phyloP scores from a whole-genome alignment of 2,113 vertebrate genomes.

The Cochlearius cochlearius region DNA sequence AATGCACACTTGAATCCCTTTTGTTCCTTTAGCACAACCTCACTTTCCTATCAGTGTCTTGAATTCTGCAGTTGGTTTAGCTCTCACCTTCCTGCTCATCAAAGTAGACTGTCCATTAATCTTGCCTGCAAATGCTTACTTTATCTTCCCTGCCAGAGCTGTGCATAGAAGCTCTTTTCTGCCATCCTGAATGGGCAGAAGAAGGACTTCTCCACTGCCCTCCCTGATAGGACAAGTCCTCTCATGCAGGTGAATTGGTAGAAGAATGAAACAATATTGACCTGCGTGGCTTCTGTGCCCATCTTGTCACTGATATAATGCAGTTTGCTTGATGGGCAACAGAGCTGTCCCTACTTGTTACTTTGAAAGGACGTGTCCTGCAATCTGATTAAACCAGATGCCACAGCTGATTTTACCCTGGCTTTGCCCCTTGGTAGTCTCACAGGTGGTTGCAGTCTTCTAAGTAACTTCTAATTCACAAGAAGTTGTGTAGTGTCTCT shows the following conservation, averaged over 20 bases:
- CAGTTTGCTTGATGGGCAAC: background rate
- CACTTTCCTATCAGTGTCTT: background rate
- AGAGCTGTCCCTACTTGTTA: background rate
- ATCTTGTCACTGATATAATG: background rate
- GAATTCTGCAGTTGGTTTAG: background rate
- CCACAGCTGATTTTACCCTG: background rate
- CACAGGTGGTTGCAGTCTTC: background rate
- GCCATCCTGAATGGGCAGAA: background rate
- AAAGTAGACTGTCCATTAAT: background rate
- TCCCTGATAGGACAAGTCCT: background rate
- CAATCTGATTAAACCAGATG: background rate
- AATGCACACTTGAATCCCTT: background rate
- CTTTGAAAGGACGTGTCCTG: background rate
- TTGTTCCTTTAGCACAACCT: background rate
- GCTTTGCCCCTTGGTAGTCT: background rate
- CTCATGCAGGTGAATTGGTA: background rate
- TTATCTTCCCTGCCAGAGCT: background rate
- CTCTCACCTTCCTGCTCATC: background rate
- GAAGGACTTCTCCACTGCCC: background rate
- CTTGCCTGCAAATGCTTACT: background rate
- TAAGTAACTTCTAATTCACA: background rate
- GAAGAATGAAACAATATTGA: background rate
- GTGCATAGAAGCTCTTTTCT: background rate
- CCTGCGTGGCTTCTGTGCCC: background rate
- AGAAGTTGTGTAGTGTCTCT: background rate